Evolutionary conservation across 2,888 invertebrate species (phyloP).

Genomic region (Sphaerophoria taeniata): DNA sequence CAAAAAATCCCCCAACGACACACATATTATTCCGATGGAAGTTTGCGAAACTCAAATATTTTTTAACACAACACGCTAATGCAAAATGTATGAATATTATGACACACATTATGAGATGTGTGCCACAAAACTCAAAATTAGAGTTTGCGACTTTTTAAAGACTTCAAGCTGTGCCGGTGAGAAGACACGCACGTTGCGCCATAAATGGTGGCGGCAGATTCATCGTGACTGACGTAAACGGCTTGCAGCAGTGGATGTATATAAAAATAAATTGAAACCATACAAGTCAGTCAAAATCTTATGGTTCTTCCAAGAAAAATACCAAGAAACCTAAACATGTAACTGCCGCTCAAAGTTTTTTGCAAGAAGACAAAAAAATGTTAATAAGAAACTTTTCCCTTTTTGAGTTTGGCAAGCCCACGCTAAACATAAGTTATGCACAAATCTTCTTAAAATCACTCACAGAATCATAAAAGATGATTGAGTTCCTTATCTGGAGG

Average conservation of each 20-base stretch:
- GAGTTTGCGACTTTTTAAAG: background rate
- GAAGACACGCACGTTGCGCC: background rate
- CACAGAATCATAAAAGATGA: conserved; percentile 16
- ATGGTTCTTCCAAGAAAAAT: background rate
- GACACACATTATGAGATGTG: background rate
- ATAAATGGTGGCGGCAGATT: too few species aligned
- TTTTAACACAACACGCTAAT: background rate
- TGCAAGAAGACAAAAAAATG: background rate
- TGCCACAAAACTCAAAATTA: background rate
- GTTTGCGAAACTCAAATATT: background rate
- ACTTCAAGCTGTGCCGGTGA: background rate
- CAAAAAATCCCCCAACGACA: too few species aligned
- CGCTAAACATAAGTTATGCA: background rate
- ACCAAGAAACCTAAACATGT: background rate
- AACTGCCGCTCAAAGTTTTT: background rate
- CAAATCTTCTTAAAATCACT: conserved; percentile 4
- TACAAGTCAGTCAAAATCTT: background rate
- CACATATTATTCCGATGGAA: too few species aligned
- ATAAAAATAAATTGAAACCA: conserved; percentile 20
- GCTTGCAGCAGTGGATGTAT: background rate
- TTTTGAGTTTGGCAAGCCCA: background rate
- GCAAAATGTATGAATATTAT: background rate
- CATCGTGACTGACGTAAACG: too few species aligned
- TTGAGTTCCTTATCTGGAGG: background rate
- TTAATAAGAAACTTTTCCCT: conserved; percentile 1